Evolutionary conservation across 2,113 vertebrate species (phyloP), one percentile per base, ranked within the genome.

Genomic region (Forbesichthys papilliferus): DNA sequence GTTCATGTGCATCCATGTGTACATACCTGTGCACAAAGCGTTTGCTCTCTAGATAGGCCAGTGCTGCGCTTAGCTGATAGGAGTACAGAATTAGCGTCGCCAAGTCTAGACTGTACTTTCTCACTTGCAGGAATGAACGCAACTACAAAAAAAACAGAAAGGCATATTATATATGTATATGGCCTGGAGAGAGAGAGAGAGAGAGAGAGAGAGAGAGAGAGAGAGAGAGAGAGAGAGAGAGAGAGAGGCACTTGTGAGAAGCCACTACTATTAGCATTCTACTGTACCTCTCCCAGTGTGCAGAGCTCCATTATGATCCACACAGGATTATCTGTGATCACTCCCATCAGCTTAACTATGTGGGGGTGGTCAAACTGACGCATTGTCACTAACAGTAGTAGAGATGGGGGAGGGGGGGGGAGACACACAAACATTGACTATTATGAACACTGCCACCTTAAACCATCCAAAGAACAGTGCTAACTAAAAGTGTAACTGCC

Each of bases 261-360:
- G 33, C 48, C 18, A 70, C n/a, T 54, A 3, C 4, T 18, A 20
- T 10, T 1, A 9, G 8, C n/a, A 14, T 48, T 11, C 46, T 60
- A 8, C 48, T 68, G 14, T 91, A 99, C 98, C 96, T 99, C 98
- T 88, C 98, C 98, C 0, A 98, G 93, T 0, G 96, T 99, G 79
- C 98, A 99, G 54, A 99, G 95, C 90, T 99, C 98, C 98, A 99
- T 99, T 88, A 99, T 98, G 88, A 99, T 99, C 97, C 98, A 99
- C 14, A 98, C 97, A 0, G 98, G 98, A 75, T 97, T 98, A 82
- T 99, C 97, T 0, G 98, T 98, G 75, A 99, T 99, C 48, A 99
- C 96, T 1, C 98, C 98, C 49, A 99, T 96, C 86, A 99, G 90
- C 88, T 99, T 99, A 73, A 99, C 96, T 1, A 99, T 99, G 84